Conservation (phyloP, 2,888 invertebrate species). For the Drosophila robusta region DNA sequence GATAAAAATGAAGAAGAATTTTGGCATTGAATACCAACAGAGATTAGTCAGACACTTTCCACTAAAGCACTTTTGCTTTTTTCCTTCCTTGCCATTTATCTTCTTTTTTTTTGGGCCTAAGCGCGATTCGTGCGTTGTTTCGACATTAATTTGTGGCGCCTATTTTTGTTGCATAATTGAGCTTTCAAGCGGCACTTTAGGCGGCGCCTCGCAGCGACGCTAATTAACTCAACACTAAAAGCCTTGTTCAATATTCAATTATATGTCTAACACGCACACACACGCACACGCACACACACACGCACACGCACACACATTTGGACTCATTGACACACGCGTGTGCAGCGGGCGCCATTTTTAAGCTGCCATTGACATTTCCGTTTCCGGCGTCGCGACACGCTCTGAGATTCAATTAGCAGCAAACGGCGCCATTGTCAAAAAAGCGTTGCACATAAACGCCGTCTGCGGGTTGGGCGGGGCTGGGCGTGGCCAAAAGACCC, state of each 20-base stretch:
- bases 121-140: conserved; percentile 23
- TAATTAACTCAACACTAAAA: conserved; percentile 79
- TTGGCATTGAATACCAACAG: too few relatives aligned
- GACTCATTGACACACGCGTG: conserved; percentile 1
- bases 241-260: conserved; percentile 80
- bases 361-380: conserved; percentile 78
- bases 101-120: conserved; percentile 7
- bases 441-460: conserved; percentile 34
- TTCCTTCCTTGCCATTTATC: conserved; percentile 6
- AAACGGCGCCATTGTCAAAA: conserved; percentile 61
- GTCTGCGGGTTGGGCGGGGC: conserved; percentile 13
- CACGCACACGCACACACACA: conserved; percentile 14
- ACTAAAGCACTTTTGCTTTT: neutral
- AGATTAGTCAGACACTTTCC: too few relatives aligned
- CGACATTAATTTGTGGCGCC: conserved; percentile 40
- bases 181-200: conserved; percentile 71
- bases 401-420: conserved; percentile 72
- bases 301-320: conserved; percentile 1
- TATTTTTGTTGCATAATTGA: conserved; percentile 66
- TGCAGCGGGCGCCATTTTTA: conserved; percentile 64
- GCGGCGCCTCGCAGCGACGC: conserved; percentile 50
- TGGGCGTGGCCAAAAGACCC: conserved; percentile 16
- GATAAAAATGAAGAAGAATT: too few relatives aligned
- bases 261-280: conserved; percentile 48
- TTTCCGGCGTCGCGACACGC: conserved; percentile 60